phyloP scores from a whole-genome alignment of 2,888 invertebrate genomes.

The Zaprionus lineosus region DNA sequence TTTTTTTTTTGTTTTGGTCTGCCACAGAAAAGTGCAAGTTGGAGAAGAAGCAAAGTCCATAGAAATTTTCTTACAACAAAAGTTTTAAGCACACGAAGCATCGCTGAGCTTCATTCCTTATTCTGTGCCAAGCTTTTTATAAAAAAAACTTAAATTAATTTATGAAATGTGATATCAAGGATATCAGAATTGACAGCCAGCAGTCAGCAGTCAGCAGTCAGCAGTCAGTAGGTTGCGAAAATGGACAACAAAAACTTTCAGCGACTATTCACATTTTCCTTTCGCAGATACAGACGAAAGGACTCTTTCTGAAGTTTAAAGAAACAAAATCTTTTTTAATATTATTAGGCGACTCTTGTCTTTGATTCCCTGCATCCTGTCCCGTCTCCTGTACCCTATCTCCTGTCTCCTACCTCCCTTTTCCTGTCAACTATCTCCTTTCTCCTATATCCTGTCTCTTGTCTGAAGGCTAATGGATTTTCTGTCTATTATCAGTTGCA shows the following conservation, averaged over 20 bases:
- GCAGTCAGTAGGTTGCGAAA: background rate
- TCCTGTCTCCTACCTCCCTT: too few relatives aligned
- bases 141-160: conserved; percentile 74
- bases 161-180: conserved; percentile 54
- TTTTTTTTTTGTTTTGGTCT: conserved; percentile 11
- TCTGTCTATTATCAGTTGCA: conserved; percentile 85
- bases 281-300: too few relatives aligned
- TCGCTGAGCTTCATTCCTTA: conserved; percentile 27
- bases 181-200: conserved; percentile 54
- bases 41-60: conserved; percentile 48
- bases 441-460: too few relatives aligned
- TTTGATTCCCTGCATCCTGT: too few relatives aligned
- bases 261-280: too few relatives aligned
- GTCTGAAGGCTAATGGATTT: too few relatives aligned
- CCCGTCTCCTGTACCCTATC: too few relatives aligned
- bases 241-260: conserved; percentile 2
- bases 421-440: too few relatives aligned
- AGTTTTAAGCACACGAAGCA: conserved; percentile 72
- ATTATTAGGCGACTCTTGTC: too few relatives aligned
- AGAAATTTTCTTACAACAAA: conserved; percentile 56
- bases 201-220: too few relatives aligned
- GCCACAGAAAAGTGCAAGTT: conserved; percentile 52
- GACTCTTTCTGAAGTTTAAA: too few relatives aligned
- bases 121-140: conserved; percentile 56
- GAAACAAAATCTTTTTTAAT: too few relatives aligned